A percentile compares a stretch with the other conserved stretches of the same genome.
phyloP scores from a whole-genome alignment of 2,113 vertebrate genomes.

The Calcarius ornatus region DNA sequence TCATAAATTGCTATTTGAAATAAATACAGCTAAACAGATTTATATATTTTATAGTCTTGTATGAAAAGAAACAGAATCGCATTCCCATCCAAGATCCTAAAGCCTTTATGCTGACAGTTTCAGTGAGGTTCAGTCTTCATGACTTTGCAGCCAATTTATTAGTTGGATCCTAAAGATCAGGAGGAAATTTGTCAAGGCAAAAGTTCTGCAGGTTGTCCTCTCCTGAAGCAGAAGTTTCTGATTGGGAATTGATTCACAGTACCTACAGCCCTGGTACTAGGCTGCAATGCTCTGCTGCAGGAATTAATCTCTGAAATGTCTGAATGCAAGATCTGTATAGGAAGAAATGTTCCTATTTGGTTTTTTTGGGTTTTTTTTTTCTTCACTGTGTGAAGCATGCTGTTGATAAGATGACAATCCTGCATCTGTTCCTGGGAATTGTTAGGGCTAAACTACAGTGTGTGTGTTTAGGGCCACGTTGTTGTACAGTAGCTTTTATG shows the following conservation, averaged over 20 bases:
- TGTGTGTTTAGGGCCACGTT: accelerated
- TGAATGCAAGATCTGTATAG: background rate
- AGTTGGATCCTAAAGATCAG: background rate
- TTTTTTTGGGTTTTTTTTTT: background rate
- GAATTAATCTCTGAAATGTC: background rate
- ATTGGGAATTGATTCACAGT: accelerated
- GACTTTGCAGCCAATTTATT: background rate
- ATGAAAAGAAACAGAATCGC: background rate
- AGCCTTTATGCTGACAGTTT: background rate
- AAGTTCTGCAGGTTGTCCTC: background rate
- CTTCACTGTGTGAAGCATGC: background rate
- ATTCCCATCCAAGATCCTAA: background rate
- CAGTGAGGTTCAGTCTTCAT: background rate
- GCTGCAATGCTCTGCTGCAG: background rate
- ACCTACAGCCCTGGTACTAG: too few relatives aligned
- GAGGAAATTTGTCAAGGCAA: background rate
- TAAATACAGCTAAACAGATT: background rate
- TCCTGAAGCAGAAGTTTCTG: background rate
- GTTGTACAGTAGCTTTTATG: background rate
- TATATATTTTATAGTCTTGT: background rate
- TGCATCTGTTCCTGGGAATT: background rate
- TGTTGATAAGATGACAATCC: background rate
- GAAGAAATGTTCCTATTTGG: background rate
- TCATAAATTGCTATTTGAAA: background rate
- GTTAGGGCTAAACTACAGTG: background rate